A percentile compares a stretch with the other conserved stretches of the same genome.
These are phyloP conservation scores for Phania funesta DNA, from an alignment of 2,888 invertebrate genomes.

Conservation along the genomic window DNA sequence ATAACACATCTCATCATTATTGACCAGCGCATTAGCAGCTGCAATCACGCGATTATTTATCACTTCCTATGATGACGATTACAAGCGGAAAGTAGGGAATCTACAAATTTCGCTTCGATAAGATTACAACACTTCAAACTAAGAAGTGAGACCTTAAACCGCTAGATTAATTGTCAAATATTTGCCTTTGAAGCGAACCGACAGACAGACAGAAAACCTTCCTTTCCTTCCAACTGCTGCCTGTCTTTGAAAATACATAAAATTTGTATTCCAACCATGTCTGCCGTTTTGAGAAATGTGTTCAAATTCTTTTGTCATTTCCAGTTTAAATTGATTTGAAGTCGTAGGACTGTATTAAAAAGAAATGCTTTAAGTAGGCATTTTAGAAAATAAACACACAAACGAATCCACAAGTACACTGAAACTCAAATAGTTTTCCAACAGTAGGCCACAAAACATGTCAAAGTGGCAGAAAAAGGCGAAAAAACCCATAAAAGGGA, in stretches of 20 bases:
- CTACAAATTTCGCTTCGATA: background rate
- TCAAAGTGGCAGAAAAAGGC: conserved; percentile 19
- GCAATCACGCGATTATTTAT: conserved; percentile 20
- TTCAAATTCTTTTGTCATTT: conserved; percentile 56
- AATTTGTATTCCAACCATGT: conserved; percentile 24
- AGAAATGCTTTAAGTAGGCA: conserved; percentile 32
- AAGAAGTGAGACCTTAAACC: background rate
- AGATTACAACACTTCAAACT: background rate
- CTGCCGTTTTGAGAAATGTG: conserved; percentile 29
- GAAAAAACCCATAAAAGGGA: background rate
- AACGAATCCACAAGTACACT: background rate
- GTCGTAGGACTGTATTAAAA: background rate
- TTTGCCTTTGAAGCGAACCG: conserved; percentile 34
- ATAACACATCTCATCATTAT: no score
- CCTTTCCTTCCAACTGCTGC: background rate
- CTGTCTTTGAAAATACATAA: background rate
- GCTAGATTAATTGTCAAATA: conserved; percentile 38
- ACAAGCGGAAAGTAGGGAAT: background rate
- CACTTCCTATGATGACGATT: conserved; percentile 26
- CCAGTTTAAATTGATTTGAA: conserved; percentile 40
- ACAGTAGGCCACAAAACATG: conserved; percentile 58
- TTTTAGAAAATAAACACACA: conserved; percentile 52
- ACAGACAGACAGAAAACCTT: conserved; percentile 5
- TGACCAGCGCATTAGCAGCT: conserved; percentile 19
- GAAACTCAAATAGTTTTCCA: conserved; percentile 41